Conservation (phyloP, 1,140 invertebrate genomes). For the Drosophila pandora region DNA sequence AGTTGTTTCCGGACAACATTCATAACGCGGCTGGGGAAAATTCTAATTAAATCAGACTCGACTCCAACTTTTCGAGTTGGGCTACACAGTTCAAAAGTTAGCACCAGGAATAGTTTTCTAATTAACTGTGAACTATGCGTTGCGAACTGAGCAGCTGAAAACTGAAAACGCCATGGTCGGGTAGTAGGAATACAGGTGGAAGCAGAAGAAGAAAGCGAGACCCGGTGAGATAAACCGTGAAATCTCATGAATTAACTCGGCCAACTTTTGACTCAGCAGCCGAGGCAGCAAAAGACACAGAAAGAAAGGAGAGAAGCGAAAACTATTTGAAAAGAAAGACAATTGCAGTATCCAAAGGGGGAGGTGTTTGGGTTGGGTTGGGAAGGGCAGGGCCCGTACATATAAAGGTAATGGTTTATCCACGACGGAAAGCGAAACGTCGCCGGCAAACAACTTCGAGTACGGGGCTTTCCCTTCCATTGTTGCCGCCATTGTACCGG, state of each 20-base stretch:
- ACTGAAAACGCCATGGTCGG: conserved; percentile 1
- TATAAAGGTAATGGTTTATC: conserved; percentile 64
- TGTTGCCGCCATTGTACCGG: conserved; percentile 73
- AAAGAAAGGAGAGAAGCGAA: conserved; percentile 30
- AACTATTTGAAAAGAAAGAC: conserved; percentile 77
- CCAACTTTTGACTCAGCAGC: conserved; percentile 66
- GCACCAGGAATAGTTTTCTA: conserved; percentile 73
- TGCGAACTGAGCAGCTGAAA: conserved; percentile 21
- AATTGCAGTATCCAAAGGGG: conserved; percentile 49
- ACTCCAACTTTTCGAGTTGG: conserved; percentile 24
- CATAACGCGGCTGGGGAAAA: conserved; percentile 51
- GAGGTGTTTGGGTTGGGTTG: too few species aligned
- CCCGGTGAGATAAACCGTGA: conserved; percentile 73
- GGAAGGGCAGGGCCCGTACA: background rate
- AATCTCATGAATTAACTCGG: conserved; percentile 78
- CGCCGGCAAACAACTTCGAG: conserved; percentile 73
- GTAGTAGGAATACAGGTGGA: conserved; percentile 18
- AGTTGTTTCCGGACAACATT: conserved; percentile 47
- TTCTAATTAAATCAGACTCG: conserved; percentile 64
- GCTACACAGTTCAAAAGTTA: conserved; percentile 63
- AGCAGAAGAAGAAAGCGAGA: conserved; percentile 13
- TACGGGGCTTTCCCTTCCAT: conserved; percentile 54
- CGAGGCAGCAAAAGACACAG: conserved; percentile 14
- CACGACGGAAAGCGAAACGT: conserved; percentile 74
- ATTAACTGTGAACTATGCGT: conserved; percentile 76